Percentiles rank a stretch among this genome's conserved stretches.
These are phyloP conservation scores for Cyanoderma ruficeps DNA, from an alignment of 2,113 vertebrate genomes.

Conservation along the genomic window DNA sequence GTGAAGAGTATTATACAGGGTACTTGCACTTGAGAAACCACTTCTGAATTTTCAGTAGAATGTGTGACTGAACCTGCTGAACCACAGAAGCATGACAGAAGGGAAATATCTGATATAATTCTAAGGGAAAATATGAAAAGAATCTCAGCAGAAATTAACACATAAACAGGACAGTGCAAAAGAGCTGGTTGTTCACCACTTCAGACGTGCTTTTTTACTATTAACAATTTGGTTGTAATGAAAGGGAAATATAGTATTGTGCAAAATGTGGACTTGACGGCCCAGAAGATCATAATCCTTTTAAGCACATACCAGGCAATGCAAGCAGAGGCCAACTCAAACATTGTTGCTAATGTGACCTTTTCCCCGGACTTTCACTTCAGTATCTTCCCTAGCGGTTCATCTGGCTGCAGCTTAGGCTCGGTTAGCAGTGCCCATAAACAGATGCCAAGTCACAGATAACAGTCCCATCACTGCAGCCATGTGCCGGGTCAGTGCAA, in stretches of 20 bases:
- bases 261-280: background rate
- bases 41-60: background rate
- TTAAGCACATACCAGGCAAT: background rate
- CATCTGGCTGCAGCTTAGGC: background rate
- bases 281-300: background rate
- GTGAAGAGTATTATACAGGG: background rate
- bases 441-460: background rate
- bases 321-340: background rate
- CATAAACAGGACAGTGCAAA: background rate
- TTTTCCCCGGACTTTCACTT: background rate
- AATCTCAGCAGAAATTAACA: background rate
- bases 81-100: background rate
- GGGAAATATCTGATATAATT: background rate
- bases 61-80: background rate
- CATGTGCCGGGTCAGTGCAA: background rate
- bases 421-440: background rate
- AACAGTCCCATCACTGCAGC: background rate
- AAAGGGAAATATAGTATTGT: background rate
- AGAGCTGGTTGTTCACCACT: background rate
- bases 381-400: background rate
- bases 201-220: background rate
- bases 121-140: background rate
- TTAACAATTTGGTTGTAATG: background rate
- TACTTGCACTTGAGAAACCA: background rate
- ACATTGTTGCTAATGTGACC: background rate